A percentile compares a stretch with the other conserved stretches of the same genome.
phyloP scores from a whole-genome alignment of 2,888 invertebrate species.

The Seira musarum region DNA sequence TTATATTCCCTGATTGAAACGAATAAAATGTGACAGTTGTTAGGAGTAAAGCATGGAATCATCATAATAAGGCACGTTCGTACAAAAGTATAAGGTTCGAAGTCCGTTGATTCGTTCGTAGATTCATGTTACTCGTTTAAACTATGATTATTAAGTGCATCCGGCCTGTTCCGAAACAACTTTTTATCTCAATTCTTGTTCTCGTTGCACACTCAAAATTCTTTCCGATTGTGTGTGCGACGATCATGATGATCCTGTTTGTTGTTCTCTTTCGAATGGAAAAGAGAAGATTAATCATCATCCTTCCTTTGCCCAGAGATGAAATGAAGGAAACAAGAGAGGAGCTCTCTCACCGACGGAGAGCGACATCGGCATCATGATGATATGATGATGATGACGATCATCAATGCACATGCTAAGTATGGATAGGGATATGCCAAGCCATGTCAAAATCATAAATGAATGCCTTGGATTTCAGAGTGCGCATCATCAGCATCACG shows the following conservation, averaged over 20 bases:
- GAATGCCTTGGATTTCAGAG: background rate
- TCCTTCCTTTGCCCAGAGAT: conserved; percentile 17
- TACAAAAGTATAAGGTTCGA: conserved; percentile 4
- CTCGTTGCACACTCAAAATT: conserved; percentile 21
- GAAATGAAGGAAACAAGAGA: background rate
- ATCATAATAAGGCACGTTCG: conserved; percentile 30
- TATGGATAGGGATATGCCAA: no score
- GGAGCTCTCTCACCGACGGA: background rate
- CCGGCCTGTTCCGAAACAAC: conserved; percentile 47
- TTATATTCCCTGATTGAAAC: conserved; percentile 53
- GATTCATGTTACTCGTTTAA: conserved; percentile 45
- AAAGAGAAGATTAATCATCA: conserved; percentile 68
- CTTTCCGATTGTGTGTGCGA: conserved; percentile 21
- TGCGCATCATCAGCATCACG: conserved; percentile 10
- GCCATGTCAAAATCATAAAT: background rate
- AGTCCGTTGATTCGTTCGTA: conserved; percentile 7
- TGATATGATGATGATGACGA: no score
- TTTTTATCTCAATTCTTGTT: conserved; percentile 35
- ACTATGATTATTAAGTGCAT: conserved; percentile 58
- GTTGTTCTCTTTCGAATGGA: conserved; percentile 37
- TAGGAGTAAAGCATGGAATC: conserved; percentile 28
- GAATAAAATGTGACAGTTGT: conserved; percentile 28
- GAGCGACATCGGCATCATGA: no score
- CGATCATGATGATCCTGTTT: conserved; percentile 25
- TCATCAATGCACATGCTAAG: background rate